These are phyloP conservation scores for Saccostrea glomerata DNA, from an alignment of 1,140 invertebrate genomes.

Conservation along the genomic window DNA sequence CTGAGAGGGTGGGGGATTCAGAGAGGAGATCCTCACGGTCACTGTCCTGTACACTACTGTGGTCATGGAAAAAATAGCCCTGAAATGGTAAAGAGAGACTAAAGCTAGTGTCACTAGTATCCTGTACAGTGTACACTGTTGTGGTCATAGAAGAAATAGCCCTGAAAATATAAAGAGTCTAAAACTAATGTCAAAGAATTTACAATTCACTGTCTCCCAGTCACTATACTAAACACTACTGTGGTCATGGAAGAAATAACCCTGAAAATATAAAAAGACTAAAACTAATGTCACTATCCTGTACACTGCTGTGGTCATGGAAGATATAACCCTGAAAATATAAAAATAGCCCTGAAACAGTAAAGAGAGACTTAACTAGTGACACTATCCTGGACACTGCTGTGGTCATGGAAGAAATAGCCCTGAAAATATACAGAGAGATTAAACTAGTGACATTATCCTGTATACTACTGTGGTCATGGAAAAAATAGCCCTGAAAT, in stretches of 20 bases:
- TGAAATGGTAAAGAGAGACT: background rate
- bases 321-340: slow-evolving; percentile 56
- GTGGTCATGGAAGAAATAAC: slow-evolving; percentile 29
- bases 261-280: slow-evolving; percentile 50
- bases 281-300: slow-evolving; percentile 8
- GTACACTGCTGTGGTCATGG: background rate
- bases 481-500: no score
- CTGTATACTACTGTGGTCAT: slow-evolving; percentile 49
- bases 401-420: slow-evolving; percentile 2
- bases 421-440: slow-evolving; percentile 54
- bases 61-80: slow-evolving; percentile 64
- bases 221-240: slow-evolving; percentile 42
- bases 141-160: slow-evolving; percentile 62
- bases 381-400: slow-evolving; percentile 39
- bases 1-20: slow-evolving; percentile 61
- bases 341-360: slow-evolving; percentile 59
- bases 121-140: slow-evolving; percentile 40
- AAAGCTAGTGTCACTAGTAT: no score
- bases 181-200: background rate
- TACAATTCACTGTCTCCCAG: slow-evolving; percentile 39
- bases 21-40: slow-evolving; percentile 64
- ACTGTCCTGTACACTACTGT: slow-evolving; percentile 39
- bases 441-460: background rate
- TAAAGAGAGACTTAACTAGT: background rate
- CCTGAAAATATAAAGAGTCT: slow-evolving; percentile 50